Conservation (phyloP, 37 sponge, comb jelly and placozoan genomes). For the Theonella swinhoei region DNA sequence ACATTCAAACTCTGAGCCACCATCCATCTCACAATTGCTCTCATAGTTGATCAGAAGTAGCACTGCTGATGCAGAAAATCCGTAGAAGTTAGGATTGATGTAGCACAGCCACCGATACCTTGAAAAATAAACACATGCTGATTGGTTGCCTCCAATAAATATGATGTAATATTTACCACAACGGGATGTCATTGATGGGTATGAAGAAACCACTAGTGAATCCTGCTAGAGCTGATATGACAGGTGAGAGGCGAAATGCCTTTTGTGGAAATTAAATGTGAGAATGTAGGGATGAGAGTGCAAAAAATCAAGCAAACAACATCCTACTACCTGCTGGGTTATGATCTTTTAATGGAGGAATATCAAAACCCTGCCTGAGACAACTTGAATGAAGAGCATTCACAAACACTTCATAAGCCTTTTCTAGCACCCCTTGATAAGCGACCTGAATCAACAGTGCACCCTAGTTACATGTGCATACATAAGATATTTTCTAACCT, state of each 20-base stretch:
- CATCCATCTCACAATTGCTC: neutral
- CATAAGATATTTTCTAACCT: conserved; percentile 13
- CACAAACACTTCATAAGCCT: conserved; percentile 74
- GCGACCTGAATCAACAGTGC: conserved; percentile 45
- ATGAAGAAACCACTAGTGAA: conserved; percentile 89
- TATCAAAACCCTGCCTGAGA: neutral
- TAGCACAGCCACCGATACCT: conserved; percentile 79
- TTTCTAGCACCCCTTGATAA: conserved; percentile 63
- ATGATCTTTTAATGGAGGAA: neutral
- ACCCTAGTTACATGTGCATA: neutral
- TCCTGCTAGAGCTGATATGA: conserved; percentile 71
- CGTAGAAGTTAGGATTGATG: conserved; percentile 93
- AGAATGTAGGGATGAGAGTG: conserved; percentile 29
- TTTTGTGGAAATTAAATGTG: conserved; percentile 5
- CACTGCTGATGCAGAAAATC: conserved; percentile 64
- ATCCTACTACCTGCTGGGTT: conserved; percentile 77
- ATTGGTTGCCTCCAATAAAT: neutral
- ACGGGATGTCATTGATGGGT: conserved; percentile 66
- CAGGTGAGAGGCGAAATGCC: conserved; percentile 61
- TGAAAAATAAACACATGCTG: neutral
- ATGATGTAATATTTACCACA: conserved; percentile 41
- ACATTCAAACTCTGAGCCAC: conserved; percentile 17
- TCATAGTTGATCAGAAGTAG: conserved; percentile 29
- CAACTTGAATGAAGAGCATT: conserved; percentile 4
- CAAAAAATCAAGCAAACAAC: conserved; percentile 68